A percentile compares a stretch with the other conserved stretches of the same genome.
These are phyloP conservation scores for Odontophorus gujanensis DNA, from an alignment of 2,113 vertebrate species.

Conservation along the genomic window DNA sequence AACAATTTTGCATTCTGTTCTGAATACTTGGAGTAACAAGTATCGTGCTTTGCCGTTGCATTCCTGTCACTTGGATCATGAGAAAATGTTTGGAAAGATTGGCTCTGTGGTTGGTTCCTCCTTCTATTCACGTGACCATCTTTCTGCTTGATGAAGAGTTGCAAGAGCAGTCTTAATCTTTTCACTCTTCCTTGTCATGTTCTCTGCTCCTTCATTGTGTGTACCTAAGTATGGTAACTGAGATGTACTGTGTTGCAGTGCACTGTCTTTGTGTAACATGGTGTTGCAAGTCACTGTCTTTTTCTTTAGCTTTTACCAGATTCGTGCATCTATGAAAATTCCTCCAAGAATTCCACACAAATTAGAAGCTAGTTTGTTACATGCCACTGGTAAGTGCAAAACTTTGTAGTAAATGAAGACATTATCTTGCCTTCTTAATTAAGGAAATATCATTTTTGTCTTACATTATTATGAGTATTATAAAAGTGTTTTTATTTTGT, in stretches of 20 bases:
- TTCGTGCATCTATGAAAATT: constrained; percentile 92
- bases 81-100: not conserved
- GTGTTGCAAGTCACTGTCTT: constrained; percentile 56
- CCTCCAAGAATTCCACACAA: constrained; percentile 93
- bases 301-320: constrained; percentile 93
- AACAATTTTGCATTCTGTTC: not conserved
- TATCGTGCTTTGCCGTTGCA: not conserved
- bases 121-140: not conserved
- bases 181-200: not conserved
- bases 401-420: not conserved
- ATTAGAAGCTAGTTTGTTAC: constrained; percentile 93
- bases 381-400: constrained; percentile 84
- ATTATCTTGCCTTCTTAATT: not conserved
- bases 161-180: not conserved
- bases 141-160: not conserved
- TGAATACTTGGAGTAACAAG: not conserved
- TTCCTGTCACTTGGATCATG: not conserved
- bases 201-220: not conserved
- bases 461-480: not conserved
- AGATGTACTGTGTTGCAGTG: not conserved
- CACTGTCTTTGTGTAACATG: no score
- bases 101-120: not conserved
- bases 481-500: not conserved
- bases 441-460: not conserved
- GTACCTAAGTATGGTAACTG: not conserved